Conservation (phyloP, 1,140 invertebrate genomes). For the Drosophila tristis region DNA sequence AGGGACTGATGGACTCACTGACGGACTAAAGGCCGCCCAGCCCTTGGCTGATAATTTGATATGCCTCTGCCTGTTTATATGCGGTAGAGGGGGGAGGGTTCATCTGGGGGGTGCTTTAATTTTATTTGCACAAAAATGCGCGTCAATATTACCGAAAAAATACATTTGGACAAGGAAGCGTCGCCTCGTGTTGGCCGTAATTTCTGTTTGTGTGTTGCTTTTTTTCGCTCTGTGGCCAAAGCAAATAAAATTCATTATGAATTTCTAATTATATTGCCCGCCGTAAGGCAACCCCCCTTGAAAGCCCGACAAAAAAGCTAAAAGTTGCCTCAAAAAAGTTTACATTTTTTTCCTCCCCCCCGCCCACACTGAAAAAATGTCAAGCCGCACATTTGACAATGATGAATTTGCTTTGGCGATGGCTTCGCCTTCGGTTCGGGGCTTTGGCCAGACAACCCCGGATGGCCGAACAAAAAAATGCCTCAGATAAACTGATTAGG, state of each 20-base stretch:
- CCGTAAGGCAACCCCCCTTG: slow-evolving; percentile 37
- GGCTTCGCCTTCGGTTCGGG: no score
- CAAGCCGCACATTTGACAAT: slow-evolving; percentile 77
- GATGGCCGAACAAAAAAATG: slow-evolving; percentile 17
- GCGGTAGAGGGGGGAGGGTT: slow-evolving; percentile 3
- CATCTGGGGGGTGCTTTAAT: slow-evolving; percentile 65
- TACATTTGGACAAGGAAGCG: slow-evolving; percentile 57
- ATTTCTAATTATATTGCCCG: slow-evolving; percentile 79
- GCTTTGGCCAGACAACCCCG: slow-evolving; percentile 52
- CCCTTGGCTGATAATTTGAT: slow-evolving; percentile 79
- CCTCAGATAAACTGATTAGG: slow-evolving; percentile 80
- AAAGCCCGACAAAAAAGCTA: slow-evolving; percentile 30
- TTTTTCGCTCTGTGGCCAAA: slow-evolving; percentile 64
- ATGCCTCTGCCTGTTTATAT: slow-evolving; percentile 59
- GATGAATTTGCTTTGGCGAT: slow-evolving; percentile 62
- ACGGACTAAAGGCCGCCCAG: slow-evolving; percentile 30
- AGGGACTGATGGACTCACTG: slow-evolving; percentile 44
- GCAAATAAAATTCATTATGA: slow-evolving; percentile 84
- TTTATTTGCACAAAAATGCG: slow-evolving; percentile 80
- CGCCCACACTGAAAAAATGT: slow-evolving; percentile 58
- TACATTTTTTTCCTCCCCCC: slow-evolving; percentile 48
- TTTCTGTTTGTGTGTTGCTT: slow-evolving; percentile 38
- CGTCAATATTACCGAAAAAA: slow-evolving; percentile 67
- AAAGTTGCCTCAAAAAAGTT: slow-evolving; percentile 65
- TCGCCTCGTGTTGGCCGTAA: slow-evolving; percentile 40